Evolutionary conservation across 2,113 vertebrate species (phyloP), one percentile per base, ranked within the genome.

Genomic region (Dryoscopus gambensis): DNA sequence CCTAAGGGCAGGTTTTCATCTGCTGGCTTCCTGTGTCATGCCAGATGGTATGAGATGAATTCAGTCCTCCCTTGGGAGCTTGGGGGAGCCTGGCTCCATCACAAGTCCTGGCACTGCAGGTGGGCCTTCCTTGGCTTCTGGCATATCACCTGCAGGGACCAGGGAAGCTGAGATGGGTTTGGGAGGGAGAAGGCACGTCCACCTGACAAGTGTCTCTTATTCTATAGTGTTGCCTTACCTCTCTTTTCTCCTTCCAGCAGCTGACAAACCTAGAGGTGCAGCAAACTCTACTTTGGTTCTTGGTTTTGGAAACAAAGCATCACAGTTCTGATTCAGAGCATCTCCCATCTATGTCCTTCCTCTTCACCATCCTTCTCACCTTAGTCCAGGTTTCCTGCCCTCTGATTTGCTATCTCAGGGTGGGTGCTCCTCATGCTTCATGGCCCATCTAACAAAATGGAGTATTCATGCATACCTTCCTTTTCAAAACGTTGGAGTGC

Each of bases 371-470:
- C 33, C 40, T 56, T 64, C 35, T 77, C 9, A 21, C 17, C 49
- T 55, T 21, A n/a, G 13, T 22, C 9, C 14, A 52, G 11, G 17
- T 60, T 68, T 28, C 15, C 11, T n/a, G 37, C 9, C 3, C 9
- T 33, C 20, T 68, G 33, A 16, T 57, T 42, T 81, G 9, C 46
- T 73, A 0, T 42, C 10, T 74, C 33, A 22, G 19, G 3, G 13
- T 53, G 39, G 15, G 17, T 63, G 40, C 3, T 40, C 5, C 19
- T 15, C 10, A 13, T 27, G 22, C 39, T 67, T 85, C 52, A 31
- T 7, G 19, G 18, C 19, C 7, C 0, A 0, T 18, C 28, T 75
- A 5, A 7, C 83, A 65, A 90, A 79, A 52, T 11, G 10, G 27
- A 64, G 8, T 42, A 44, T 55, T 75, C 9, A 11, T 14, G 9